Base-by-base conservation (phyloP, 2,113 vertebrate genomes). In the Myrmecobius fasciatus region DNA sequence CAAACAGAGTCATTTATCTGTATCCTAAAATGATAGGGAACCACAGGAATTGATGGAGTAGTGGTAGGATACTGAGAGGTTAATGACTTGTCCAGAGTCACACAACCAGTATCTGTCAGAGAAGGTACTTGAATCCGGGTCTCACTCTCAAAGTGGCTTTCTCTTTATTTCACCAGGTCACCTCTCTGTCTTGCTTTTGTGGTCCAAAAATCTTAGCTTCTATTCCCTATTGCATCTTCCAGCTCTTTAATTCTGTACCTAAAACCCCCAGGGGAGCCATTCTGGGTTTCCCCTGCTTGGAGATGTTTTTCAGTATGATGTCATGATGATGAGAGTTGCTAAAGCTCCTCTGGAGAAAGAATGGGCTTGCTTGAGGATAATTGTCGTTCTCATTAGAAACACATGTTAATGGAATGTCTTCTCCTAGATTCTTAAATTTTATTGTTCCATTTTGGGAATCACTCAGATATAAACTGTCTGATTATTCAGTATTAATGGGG, bases 391-490 rank as follows among this genome's bases (percentile, higher is more conserved):
- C 36, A 7, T 3, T 67, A 43, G 46, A 88, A 75, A 90, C 22
- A 94, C 28, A 90, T 36, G 28, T 47, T 53, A 91, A 88, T 46
- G 31, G 93, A 92, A 52, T 90, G 52, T 3, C 36, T 75, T 75
- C 36, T 52, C 88, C 54, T 93, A 1, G 48, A 89, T 94, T 95
- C 96, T 91, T 88, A 93, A 90, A 51, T 48, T 56, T 90, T 36
- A 36, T 75, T 93, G 9, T 89, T 96, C 60, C n/a, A 95, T 95
- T 94, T 92, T 52, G 8, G 60, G 60, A 75, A n/a, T 75, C 36
- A 20, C 12, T 20, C 25, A 20, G 91, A 2, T 24, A 47, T 31
- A 0, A 0, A 7, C 91, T 43, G 10, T n/a, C 20, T 31, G 53
- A 88, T 43, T 56, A 25, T 25, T 53, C 43, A 4, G 91, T 7